Conservation (phyloP, 2,797 vertebrate genomes). For the Oceanodroma leucorhoa region DNA sequence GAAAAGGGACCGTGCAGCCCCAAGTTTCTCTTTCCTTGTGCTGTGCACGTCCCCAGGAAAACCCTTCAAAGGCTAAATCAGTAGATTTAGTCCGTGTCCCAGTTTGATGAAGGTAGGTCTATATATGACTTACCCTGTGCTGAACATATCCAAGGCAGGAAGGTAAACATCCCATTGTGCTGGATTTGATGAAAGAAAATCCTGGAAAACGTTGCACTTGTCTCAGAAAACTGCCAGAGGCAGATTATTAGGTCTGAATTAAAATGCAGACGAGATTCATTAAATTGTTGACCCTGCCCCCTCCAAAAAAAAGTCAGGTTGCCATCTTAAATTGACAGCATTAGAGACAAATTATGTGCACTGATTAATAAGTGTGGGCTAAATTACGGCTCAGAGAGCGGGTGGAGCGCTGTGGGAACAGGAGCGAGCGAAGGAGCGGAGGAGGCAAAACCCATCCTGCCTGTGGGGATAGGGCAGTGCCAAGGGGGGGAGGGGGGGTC, state of each 20-base stretch:
- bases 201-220: slow-evolving; percentile 48
- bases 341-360: slow-evolving; percentile 77
- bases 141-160: slow-evolving; percentile 17
- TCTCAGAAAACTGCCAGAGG: slow-evolving; percentile 72
- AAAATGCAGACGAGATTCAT: slow-evolving; percentile 80
- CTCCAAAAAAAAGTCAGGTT: slow-evolving; percentile 75
- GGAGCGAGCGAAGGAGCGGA: background rate
- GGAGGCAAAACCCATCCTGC: background rate
- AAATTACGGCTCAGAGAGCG: slow-evolving; percentile 22
- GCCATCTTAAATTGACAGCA: slow-evolving; percentile 78
- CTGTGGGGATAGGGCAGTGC: background rate
- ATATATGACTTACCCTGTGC: background rate
- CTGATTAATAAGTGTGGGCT: slow-evolving; percentile 75
- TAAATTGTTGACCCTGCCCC: slow-evolving; percentile 79
- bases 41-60: background rate
- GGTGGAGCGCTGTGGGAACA: background rate
- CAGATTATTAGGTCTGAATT: slow-evolving; percentile 78
- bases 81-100: background rate
- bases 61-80: background rate
- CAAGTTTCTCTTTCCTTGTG: background rate
- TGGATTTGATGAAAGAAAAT: slow-evolving; percentile 59
- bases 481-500: background rate
- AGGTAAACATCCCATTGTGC: slow-evolving; percentile 65
- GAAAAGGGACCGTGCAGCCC: background rate
- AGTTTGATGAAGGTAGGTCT: background rate